Evolutionary conservation across 1,140 invertebrate genomes (phyloP).

Genomic region (Ctenoplectra terminalis): DNA sequence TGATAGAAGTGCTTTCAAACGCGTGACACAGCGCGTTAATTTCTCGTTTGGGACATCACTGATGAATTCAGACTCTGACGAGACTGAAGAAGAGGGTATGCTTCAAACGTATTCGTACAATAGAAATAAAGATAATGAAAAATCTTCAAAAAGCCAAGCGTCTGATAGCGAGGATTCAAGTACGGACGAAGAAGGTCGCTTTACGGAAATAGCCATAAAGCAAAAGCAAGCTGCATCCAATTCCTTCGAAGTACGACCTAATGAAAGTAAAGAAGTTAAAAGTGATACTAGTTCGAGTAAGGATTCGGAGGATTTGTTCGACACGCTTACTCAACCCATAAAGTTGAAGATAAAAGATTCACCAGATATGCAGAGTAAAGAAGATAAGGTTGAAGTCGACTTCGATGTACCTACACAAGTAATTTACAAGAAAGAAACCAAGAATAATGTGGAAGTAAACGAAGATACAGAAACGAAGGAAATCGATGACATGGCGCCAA

Average conservation of each 20-base stretch:
- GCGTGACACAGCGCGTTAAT: conserved; percentile 4
- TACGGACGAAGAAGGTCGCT: conserved; percentile 50
- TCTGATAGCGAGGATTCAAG: conserved; percentile 36
- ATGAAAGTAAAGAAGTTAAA: conserved; percentile 14
- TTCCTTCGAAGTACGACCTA: not conserved
- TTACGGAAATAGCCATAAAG: conserved; percentile 42
- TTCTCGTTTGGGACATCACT: not conserved
- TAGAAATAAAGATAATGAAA: not conserved
- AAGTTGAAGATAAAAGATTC: not conserved
- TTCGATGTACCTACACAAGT: conserved; percentile 6
- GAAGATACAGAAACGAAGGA: not conserved
- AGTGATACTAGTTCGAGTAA: conserved; percentile 17
- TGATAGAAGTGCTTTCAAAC: not conserved
- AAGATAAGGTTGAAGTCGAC: not conserved
- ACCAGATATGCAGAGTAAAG: not conserved
- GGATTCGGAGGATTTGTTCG: conserved; percentile 65
- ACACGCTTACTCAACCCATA: conserved; percentile 58
- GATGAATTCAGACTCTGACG: conserved; percentile 8
- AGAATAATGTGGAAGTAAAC: not conserved
- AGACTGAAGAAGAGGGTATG: not conserved
- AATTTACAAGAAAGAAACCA: not conserved
- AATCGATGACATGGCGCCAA: not conserved
- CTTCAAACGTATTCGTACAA: not conserved
- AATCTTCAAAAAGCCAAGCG: not conserved
- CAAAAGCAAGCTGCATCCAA: not conserved